Conservation (phyloP, 1,140 invertebrate genomes). For the Bombus vancouverensis region DNA sequence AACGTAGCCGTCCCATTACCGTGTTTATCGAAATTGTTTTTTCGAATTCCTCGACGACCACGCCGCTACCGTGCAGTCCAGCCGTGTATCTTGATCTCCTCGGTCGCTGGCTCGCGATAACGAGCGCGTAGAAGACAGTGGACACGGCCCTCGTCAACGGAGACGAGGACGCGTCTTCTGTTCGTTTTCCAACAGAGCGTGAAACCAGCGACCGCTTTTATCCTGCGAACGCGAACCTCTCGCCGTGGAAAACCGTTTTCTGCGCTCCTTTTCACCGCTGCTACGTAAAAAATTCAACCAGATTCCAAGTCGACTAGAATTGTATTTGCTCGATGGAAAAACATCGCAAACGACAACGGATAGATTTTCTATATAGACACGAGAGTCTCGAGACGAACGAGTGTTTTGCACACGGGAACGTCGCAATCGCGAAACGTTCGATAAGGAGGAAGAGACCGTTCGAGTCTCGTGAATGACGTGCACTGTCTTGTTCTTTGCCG, state of each 20-base stretch:
- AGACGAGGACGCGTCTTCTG: neutral
- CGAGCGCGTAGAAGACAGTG: conserved; percentile 20
- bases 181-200: conserved; percentile 15
- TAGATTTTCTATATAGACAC: neutral
- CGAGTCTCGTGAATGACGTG: conserved; percentile 47
- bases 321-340: neutral
- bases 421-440: neutral
- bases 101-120: conserved; percentile 30
- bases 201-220: conserved; percentile 12
- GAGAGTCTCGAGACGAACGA: neutral
- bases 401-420: neutral
- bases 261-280: neutral
- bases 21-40: conserved; percentile 46
- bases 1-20: conserved; percentile 22
- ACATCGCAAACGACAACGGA: neutral
- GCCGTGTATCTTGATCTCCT: conserved; percentile 22
- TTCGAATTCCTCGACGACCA: conserved; percentile 34
- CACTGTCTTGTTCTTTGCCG: conserved; percentile 31
- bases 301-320: neutral
- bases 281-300: neutral
- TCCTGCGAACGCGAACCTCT: neutral
- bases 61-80: neutral
- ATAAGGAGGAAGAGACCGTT: conserved; percentile 8
- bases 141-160: conserved; percentile 7
- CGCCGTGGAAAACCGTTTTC: neutral